Evolutionary conservation across 2,797 vertebrate species (phyloP).

Genomic region (Sparus aurata): DNA sequence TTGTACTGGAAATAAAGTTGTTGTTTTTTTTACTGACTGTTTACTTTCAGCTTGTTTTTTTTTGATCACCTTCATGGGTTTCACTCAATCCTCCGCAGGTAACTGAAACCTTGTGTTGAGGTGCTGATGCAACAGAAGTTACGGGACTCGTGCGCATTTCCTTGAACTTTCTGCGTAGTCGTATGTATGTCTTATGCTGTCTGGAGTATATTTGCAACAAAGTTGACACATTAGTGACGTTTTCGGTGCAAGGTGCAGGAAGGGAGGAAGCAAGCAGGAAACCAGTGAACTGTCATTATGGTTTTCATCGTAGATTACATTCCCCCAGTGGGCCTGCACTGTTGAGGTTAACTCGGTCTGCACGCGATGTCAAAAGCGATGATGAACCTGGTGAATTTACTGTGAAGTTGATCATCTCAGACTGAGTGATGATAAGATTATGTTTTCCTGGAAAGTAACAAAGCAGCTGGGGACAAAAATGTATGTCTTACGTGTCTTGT

Average conservation of each 20-base stretch:
- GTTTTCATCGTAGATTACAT: conserved; percentile 32
- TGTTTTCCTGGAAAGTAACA: not conserved
- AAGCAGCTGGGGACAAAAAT: not conserved
- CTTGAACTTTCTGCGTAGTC: not conserved
- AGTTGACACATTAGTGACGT: conserved; percentile 8
- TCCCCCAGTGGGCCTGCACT: not conserved
- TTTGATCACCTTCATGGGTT: not conserved
- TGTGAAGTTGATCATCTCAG: not conserved
- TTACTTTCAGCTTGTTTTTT: not conserved
- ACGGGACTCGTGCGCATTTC: accelerated
- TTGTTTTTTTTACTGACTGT: conserved; percentile 45
- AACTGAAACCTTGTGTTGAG: not conserved
- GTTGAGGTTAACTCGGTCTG: not conserved
- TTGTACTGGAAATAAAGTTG: conserved; percentile 88
- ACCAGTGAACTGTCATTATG: conserved; percentile 48
- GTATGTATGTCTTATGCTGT: not conserved
- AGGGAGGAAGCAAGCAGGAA: conserved; percentile 63
- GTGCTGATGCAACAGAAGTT: conserved; percentile 5
- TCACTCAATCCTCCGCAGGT: not conserved
- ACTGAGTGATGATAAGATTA: not conserved
- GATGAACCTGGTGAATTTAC: not conserved
- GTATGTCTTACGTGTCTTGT: not conserved
- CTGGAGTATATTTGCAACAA: not conserved
- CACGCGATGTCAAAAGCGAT: not conserved
- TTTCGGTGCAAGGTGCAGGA: conserved; percentile 33